Percentiles rank a stretch among this genome's conserved stretches.
These are phyloP conservation scores for Oxyteleia sp. DNA, from an alignment of 2,888 invertebrate species.

Conservation along the genomic window DNA sequence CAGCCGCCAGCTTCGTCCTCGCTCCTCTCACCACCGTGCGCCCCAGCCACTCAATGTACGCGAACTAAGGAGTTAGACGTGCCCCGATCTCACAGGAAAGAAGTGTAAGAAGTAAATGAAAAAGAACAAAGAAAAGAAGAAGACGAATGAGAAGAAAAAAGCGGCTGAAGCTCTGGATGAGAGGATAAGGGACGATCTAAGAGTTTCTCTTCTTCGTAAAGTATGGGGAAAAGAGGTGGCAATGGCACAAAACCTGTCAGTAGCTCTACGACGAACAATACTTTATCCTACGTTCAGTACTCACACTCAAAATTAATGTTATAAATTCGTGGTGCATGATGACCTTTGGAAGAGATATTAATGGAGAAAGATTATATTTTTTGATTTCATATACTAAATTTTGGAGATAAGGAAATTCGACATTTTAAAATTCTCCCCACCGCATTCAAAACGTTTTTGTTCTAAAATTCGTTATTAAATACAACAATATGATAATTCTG, in stretches of 20 bases:
- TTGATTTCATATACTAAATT: too few species aligned
- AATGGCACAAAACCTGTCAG: conserved; percentile 38
- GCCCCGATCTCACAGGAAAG: conserved; percentile 66
- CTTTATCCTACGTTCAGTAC: not conserved
- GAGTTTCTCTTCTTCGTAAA: conserved; percentile 37
- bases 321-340: not conserved
- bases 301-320: conserved; percentile 18
- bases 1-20: conserved; percentile 74
- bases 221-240: conserved; percentile 3
- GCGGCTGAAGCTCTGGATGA: conserved; percentile 23
- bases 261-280: conserved; percentile 11
- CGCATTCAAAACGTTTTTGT: too few species aligned
- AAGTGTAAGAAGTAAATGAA: conserved; percentile 70
- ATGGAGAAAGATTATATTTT: too few species aligned
- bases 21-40: conserved; percentile 65
- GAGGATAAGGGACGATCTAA: conserved; percentile 56
- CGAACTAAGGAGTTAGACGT: conserved; percentile 70
- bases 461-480: too few species aligned
- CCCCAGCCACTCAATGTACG: conserved; percentile 67
- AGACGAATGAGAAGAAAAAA: conserved; percentile 67
- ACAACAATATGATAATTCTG: too few species aligned
- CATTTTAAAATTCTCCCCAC: too few species aligned
- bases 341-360: too few species aligned
- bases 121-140: conserved; percentile 64
- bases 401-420: too few species aligned